Percentiles rank a stretch among this genome's conserved stretches.
phyloP scores from a whole-genome alignment of 1,140 invertebrate species.

The Drosophila saltans region DNA sequence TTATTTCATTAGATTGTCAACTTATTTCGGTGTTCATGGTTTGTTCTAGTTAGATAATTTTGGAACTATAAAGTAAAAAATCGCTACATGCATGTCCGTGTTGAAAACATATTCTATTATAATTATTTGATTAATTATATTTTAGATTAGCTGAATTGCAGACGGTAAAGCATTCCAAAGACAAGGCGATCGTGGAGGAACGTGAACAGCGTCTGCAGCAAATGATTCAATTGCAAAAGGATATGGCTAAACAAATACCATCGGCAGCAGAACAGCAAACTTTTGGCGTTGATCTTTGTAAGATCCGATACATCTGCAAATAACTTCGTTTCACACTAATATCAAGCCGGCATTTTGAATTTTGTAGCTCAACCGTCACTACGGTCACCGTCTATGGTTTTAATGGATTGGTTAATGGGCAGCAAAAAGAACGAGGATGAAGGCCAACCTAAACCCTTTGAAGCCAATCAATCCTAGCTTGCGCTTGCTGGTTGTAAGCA shows the following conservation, averaged over 20 bases:
- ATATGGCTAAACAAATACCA: conserved; percentile 88
- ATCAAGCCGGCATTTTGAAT: background rate
- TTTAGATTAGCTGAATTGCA: conserved; percentile 88
- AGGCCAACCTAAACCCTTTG: conserved; percentile 13
- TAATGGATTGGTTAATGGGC: conserved; percentile 91
- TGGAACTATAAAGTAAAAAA: no score
- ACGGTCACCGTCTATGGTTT: conserved; percentile 89
- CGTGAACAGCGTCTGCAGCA: conserved; percentile 89
- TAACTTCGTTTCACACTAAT: background rate
- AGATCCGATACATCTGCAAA: conserved; percentile 17
- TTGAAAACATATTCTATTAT: background rate
- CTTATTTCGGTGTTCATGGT: no score
- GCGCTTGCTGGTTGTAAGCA: conserved; percentile 1
- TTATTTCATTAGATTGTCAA: no score
- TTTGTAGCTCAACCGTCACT: conserved; percentile 87
- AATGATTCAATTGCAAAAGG: conserved; percentile 88
- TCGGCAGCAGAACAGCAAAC: conserved; percentile 87
- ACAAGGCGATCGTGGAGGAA: conserved; percentile 89
- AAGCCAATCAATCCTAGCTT: conserved; percentile 22
- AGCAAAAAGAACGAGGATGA: conserved; percentile 78
- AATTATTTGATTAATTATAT: background rate
- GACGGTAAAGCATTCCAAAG: conserved; percentile 88
- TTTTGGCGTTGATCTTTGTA: conserved; percentile 86
- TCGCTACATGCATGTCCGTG: no score
- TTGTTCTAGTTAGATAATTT: no score